Base-by-base conservation (phyloP, 2,888 invertebrate species). In the Schrankia costaestrigalis region DNA sequence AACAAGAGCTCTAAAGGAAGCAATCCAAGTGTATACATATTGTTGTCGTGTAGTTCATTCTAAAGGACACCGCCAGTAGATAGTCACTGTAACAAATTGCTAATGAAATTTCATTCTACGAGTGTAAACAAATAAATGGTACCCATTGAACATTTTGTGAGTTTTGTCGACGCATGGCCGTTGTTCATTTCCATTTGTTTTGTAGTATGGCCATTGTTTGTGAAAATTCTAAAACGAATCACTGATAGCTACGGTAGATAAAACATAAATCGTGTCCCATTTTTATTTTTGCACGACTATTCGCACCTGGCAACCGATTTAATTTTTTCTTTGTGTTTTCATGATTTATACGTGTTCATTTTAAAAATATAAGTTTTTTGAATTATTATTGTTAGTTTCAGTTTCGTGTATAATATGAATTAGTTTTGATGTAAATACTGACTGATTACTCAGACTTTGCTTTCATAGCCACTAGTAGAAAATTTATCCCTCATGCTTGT, bases 171-270 rank as follows among this genome's bases (percentile, higher is more conserved):
- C 44, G 41, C 47, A 55, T 35, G 34, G 39, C 39, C 31, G 40
- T 31, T 55, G 47, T 55, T 55, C 47, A 55, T 56, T 58, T 55
- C 42, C 42, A 55, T 58, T 55, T 58, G 43, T 45, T 48, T 45
- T 30, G 41, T 31, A 14, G 28, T 38, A 39, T 40, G 31, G n/a
- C 56, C 52, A 59, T 68, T 66, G 63, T 67, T 64, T 59, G 59
- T 49, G 46, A 61, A 63, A 59, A 60, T 59, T 58, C 56, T 55
- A 63, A 65, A 67, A 58, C 47, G 54, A 60, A 56, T 69, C 60
- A 67, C 51, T 49, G 55, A 54, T 60, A 51, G 53, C 54, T 36
- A 42, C 34, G 50, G 55, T 50, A 50, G 44, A 57, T 52, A 51
- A 63, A 43, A 41, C 50, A 57, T 63, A 64, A 63, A 64, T 65